Percentiles rank a stretch among this genome's conserved stretches.
Conservation (phyloP, 2,797 vertebrate species). For the Lagorchestes hirsutus region DNA sequence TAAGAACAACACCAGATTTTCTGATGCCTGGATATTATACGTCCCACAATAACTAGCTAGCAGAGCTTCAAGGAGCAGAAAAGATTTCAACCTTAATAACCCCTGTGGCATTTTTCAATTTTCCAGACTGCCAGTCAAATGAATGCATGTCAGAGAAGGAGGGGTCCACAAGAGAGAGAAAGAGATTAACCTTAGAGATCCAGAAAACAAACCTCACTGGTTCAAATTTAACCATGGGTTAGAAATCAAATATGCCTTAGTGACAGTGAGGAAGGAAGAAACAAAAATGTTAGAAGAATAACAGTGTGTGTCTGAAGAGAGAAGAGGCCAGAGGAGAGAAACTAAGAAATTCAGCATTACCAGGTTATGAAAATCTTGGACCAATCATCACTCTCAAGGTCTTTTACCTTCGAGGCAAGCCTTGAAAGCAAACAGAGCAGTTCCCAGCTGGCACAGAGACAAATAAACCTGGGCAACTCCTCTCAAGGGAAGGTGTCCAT, state of each 20-base stretch:
- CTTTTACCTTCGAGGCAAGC: conserved; percentile 32
- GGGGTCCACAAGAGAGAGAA: conserved; percentile 72
- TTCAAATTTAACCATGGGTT: conserved; percentile 69
- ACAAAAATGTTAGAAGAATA: conserved; percentile 48
- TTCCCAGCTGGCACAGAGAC: conserved; percentile 44
- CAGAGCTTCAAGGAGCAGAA: conserved; percentile 73
- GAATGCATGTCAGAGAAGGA: conserved; percentile 78
- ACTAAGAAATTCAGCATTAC: not conserved
- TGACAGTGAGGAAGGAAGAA: conserved; percentile 22
- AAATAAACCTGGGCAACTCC: conserved; percentile 49
- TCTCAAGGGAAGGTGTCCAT: conserved; percentile 45
- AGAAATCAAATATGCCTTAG: conserved; percentile 57
- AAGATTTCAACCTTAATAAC: conserved; percentile 79
- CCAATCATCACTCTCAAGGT: conserved; percentile 46
- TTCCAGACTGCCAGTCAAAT: conserved; percentile 83
- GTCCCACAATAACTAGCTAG: conserved; percentile 73
- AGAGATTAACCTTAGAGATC: conserved; percentile 78
- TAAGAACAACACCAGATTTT: conserved; percentile 69
- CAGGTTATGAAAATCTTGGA: conserved; percentile 25
- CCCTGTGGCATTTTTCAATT: conserved; percentile 82
- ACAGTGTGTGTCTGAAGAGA: not conserved
- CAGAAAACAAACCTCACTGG: conserved; percentile 70
- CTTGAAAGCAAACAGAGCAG: conserved; percentile 31
- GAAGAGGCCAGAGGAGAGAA: conserved; percentile 12
- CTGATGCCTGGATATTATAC: conserved; percentile 75